Base-by-base conservation (phyloP, 2,113 vertebrate species). In the Crocuta crocuta region DNA sequence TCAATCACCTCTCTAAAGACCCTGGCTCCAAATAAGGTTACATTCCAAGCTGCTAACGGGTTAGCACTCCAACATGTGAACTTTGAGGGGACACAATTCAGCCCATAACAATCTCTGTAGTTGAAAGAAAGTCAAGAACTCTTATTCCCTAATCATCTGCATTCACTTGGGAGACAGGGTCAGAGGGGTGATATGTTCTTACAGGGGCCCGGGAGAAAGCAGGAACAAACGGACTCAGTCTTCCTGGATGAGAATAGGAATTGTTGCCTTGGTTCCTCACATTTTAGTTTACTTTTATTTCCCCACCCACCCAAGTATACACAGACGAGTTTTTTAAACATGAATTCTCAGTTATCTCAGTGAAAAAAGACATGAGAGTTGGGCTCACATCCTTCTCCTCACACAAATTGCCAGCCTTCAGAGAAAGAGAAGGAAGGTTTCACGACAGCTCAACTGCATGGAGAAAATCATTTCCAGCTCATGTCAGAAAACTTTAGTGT, bases 391-490 rank as follows among this genome's bases (percentile, higher is more conserved):
- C 24, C 24, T 45, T 45, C 71, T 19, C n/a, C 35, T 39, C 23
- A 19, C 35, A 4, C 24, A 50, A 10, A 76, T 28, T 12, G 12
- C 50, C 82, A 63, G 6, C 3, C 28, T 23, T 83, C 71, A 4
- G 48, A 33, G 23, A 35, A 74, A 4, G 82, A 4, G 5, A 68
- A 68, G 24, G 48, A 43, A 86, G 43, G 17, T 26, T n/a, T 91
- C 39, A 66, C 3, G 12, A 58, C 1, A 12, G 58, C 21, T 73
- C 79, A 83, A n/a, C 15, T 48, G 1, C 12, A 90, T 26, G 48
- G 50, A 96, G 86, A 66, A 93, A 80, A 45, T 31, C 3, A 66
- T 80, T 79, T 86, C 50, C 24, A 55, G 43, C 23, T 74, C 28
- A 53, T 4, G 19, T 53, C 24, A 53, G 53, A 82, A 39, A 61